These are phyloP conservation scores for Ctenopoma kingsleyae DNA, from an alignment of 2,797 vertebrate species.

Conservation along the genomic window DNA sequence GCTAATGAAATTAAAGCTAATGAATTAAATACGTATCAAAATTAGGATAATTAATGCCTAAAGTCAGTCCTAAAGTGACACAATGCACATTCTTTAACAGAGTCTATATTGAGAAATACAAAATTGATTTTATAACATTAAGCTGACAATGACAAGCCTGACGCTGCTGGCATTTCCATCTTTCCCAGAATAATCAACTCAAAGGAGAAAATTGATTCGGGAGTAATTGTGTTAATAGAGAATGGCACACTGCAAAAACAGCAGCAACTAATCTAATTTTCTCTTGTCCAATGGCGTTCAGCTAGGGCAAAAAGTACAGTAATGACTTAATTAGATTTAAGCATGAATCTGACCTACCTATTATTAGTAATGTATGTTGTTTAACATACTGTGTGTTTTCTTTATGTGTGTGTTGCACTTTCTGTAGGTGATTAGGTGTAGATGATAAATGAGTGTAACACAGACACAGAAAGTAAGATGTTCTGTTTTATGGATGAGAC, in stretches of 20 bases:
- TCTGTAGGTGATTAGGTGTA: not conserved
- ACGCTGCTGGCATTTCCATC: slow-evolving; percentile 8
- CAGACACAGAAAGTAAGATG: not conserved
- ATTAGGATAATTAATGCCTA: not conserved
- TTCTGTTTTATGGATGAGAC: not conserved
- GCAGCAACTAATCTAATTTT: slow-evolving; percentile 44
- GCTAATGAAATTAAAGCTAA: not conserved
- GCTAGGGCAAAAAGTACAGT: slow-evolving; percentile 9
- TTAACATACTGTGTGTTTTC: not conserved
- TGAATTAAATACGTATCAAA: accelerated
- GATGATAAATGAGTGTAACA: not conserved
- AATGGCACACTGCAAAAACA: slow-evolving; percentile 23
- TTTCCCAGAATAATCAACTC: slow-evolving; percentile 13
- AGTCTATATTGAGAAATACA: not conserved
- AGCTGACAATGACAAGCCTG: not conserved
- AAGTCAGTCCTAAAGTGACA: not conserved
- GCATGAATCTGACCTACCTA: slow-evolving; percentile 19
- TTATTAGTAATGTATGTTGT: not conserved
- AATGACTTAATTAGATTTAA: slow-evolving; percentile 50
- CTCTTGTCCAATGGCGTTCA: slow-evolving; percentile 25
- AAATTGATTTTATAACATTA: slow-evolving; percentile 9
- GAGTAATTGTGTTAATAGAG: slow-evolving; percentile 46
- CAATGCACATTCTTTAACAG: not conserved
- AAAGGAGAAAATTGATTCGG: slow-evolving; percentile 38
- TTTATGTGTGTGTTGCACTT: not conserved